Conservation (phyloP, 2,888 invertebrate genomes). For the Prostheceraeus crozeri region DNA sequence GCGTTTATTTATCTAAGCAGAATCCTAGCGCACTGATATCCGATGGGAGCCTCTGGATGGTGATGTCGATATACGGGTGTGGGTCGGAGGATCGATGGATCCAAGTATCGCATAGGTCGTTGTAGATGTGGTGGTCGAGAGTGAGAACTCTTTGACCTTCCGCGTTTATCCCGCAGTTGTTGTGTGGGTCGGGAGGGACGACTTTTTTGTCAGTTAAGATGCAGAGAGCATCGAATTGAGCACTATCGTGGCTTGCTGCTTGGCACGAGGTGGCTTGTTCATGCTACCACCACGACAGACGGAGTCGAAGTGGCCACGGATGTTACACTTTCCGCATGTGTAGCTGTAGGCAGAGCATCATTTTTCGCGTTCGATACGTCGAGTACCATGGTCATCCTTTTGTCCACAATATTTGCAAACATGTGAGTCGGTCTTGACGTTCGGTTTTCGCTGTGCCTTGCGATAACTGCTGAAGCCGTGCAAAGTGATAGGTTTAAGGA, state of each 20-base stretch:
- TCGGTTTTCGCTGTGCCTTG: too few relatives aligned
- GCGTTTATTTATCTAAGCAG: not conserved
- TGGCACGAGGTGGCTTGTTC: constrained; percentile 9
- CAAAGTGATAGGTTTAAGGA: too few relatives aligned
- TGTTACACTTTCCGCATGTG: constrained; percentile 2
- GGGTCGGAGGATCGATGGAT: not conserved
- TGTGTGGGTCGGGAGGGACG: too few relatives aligned
- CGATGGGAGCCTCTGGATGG: not conserved
- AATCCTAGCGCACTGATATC: constrained; percentile 6
- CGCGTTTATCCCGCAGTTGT: too few relatives aligned
- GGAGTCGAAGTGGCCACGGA: not conserved
- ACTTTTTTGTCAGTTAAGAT: too few relatives aligned
- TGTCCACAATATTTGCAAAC: constrained; percentile 33
- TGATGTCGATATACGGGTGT: not conserved
- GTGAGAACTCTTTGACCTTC: too few relatives aligned
- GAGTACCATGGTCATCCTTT: not conserved
- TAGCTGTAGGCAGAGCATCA: constrained; percentile 32
- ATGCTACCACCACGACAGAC: not conserved
- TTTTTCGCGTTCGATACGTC: constrained; percentile 24
- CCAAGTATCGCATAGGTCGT: not conserved
- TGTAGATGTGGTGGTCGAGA: constrained; percentile 4
- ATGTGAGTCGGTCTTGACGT: constrained; percentile 25
- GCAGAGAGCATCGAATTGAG: too few relatives aligned
- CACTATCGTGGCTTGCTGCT: too few relatives aligned
- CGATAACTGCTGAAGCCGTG: too few relatives aligned